Evolutionary conservation across 2,797 vertebrate species (phyloP).

Genomic region (Anableps anableps): DNA sequence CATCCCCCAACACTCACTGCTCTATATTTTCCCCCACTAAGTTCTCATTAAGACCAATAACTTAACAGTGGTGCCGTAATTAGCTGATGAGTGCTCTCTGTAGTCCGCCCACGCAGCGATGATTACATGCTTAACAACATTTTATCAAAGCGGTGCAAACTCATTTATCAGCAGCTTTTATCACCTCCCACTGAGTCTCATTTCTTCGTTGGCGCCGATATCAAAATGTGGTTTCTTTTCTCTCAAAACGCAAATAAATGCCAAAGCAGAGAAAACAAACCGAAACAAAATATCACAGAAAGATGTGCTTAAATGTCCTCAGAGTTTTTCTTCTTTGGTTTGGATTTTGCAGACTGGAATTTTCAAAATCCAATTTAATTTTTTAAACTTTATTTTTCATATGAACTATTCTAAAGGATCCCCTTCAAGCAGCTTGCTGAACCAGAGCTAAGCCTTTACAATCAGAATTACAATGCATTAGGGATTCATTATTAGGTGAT

Average conservation of each 20-base stretch:
- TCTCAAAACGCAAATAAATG: slow-evolving; percentile 7
- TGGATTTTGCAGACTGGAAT: background rate
- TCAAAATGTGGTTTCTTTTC: slow-evolving; percentile 15
- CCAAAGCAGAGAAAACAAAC: background rate
- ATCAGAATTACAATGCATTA: background rate
- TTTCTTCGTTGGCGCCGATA: background rate
- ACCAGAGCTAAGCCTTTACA: background rate
- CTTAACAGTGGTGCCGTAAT: slow-evolving; percentile 10
- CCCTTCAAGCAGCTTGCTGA: background rate
- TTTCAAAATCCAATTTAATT: background rate
- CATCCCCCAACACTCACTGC: background rate
- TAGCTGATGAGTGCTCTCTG: slow-evolving; percentile 21
- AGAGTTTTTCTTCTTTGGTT: background rate
- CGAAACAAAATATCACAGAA: background rate
- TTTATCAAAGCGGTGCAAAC: slow-evolving; percentile 18
- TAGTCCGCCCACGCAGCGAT: slow-evolving; percentile 26
- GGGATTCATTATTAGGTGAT: background rate
- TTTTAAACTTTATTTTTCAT: too few relatives aligned
- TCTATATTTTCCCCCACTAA: background rate
- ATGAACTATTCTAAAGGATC: background rate
- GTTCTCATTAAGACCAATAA: slow-evolving; percentile 20
- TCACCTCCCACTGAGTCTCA: slow-evolving; percentile 35
- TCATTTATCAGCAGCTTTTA: slow-evolving; percentile 31
- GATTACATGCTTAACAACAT: slow-evolving; percentile 38
- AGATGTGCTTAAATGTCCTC: background rate